Percentiles rank a stretch among this genome's conserved stretches.
These are phyloP conservation scores for Octodon degus DNA, from an alignment of 2,113 vertebrate genomes.

Conservation along the genomic window DNA sequence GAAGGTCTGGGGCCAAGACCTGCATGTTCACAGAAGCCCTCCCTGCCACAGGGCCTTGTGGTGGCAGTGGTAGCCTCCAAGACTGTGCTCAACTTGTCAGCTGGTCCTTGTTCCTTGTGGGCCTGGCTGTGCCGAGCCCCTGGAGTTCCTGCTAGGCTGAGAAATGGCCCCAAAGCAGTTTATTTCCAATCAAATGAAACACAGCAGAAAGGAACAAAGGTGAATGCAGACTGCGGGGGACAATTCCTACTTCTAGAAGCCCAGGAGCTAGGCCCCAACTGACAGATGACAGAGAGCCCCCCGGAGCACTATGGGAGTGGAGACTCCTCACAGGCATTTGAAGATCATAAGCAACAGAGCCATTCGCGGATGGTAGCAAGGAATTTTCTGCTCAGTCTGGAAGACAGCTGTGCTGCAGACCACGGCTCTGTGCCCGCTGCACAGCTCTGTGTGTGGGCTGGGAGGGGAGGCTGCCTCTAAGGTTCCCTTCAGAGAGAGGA, in stretches of 20 bases:
- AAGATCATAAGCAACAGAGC: neutral
- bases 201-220: neutral
- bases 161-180: neutral
- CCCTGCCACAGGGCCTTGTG: too few species aligned
- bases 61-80: too few species aligned
- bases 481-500: neutral
- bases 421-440: neutral
- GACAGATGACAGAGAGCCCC: neutral
- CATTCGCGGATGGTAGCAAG: neutral
- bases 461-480: too few species aligned
- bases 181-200: neutral
- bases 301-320: too few species aligned
- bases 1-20: neutral
- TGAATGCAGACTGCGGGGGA: neutral
- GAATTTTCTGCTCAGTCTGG: neutral
- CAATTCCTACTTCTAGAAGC: neutral
- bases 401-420: fast-evolving
- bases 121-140: fast-evolving
- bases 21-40: neutral
- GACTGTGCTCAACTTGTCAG: neutral
- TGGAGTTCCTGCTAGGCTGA: fast-evolving
- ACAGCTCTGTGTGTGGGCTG: too few species aligned
- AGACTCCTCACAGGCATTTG: neutral
- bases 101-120: neutral
- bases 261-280: neutral